Percentiles rank a stretch among this genome's conserved stretches.
Evolutionary conservation across 2,113 vertebrate genomes (phyloP).

Genomic region (Cheirogaleus medius): DNA sequence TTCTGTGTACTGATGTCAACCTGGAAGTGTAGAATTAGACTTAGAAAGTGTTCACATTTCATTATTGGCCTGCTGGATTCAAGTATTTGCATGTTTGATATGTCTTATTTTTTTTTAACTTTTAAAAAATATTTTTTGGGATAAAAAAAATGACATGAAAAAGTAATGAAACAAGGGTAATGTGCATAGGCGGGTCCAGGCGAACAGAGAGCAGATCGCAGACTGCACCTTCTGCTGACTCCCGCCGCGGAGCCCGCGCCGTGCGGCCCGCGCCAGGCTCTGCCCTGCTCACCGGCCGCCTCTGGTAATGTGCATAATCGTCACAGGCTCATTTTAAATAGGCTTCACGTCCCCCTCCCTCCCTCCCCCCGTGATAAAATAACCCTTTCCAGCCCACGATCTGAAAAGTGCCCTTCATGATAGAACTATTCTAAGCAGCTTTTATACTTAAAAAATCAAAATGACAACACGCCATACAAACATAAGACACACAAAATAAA

Average conservation of each 20-base stretch:
- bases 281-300: constrained; percentile 84
- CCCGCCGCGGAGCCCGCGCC: background rate
- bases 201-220: constrained; percentile 74
- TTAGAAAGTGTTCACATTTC: constrained; percentile 96
- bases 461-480: constrained; percentile 82
- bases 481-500: constrained; percentile 82
- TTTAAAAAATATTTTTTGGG: constrained; percentile 86
- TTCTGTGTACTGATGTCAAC: constrained; percentile 84
- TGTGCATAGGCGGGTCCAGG: constrained; percentile 88
- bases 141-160: constrained; percentile 86
- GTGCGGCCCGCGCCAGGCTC: background rate
- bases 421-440: constrained; percentile 91
- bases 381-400: constrained; percentile 90
- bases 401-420: constrained; percentile 92
- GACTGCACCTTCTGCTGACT: background rate
- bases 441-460: constrained; percentile 85
- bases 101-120: constrained; percentile 86
- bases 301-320: constrained; percentile 89
- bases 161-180: constrained; percentile 87
- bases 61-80: constrained; percentile 96
- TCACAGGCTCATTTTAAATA: constrained; percentile 90
- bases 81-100: constrained; percentile 97
- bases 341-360: constrained; percentile 83
- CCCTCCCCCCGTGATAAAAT: constrained; percentile 84
- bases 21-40: constrained; percentile 88